Evolutionary conservation across 92 coral and sea anemone genomes (phyloP), one percentile per base, ranked within the genome.

Genomic region (Actinostola sp.): DNA sequence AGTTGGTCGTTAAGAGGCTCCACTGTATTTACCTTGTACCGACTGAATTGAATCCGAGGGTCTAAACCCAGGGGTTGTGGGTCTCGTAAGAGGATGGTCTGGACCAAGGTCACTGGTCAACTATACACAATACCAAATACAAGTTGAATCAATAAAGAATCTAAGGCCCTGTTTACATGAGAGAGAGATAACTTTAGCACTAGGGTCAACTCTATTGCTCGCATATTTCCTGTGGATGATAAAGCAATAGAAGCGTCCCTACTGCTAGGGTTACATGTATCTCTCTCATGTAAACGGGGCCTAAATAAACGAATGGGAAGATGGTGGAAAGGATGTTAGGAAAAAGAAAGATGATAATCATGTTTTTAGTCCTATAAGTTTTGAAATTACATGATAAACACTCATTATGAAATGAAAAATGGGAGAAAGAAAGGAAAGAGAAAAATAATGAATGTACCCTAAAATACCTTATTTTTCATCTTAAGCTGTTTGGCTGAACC

Each of bases 31-130:
- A 85, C 97, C 97, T 86, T 68, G 74, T 19, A 68, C 49, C 26
- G 74, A 68, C 32, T 71, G 84, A 70, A 78, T 61, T 16, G 83
- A 45, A 23, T 87, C 96, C 41, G 75, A 30, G 3, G 76, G 68
- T 58, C 86, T 89, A 59, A 77, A 64, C 2, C 97, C 97, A 16
- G 98, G 98, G 26, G 98, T 93, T 25, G 96, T 84, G 0, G 98
- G 98, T 72, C 98, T 89, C 46, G 93, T 93, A 12, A 93, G 89
- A 20, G 98, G 98, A 46, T 90, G 98, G 45, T 93, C 89, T 25
- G 85, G 90, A 44, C 85, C 93, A 70, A 86, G 31, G 1, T 69
- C 73, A 55, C 50, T 71, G 24, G 87, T 59, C 26, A 84, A 70
- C 92, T 92, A 59, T 32, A 17, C 34, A 61, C 31, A 63, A 63